phyloP scores from a whole-genome alignment of 1,140 invertebrate species.

The Bombus impatiens region DNA sequence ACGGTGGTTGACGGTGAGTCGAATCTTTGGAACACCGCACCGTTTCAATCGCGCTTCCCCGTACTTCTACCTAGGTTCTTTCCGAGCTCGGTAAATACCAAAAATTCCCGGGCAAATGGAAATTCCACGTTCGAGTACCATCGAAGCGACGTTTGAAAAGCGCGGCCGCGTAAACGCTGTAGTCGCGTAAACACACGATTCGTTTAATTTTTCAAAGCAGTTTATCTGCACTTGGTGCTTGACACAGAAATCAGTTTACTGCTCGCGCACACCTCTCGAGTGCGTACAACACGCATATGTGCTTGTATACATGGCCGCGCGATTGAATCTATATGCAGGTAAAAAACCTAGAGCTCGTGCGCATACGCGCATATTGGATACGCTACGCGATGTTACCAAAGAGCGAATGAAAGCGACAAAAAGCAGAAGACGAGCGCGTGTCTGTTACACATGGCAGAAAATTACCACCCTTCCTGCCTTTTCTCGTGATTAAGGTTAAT shows the following conservation, averaged over 20 bases:
- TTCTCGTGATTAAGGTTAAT: slow-evolving; percentile 53
- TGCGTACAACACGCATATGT: no score
- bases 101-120: slow-evolving; percentile 21
- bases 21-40: background rate
- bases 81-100: slow-evolving; percentile 25
- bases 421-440: slow-evolving; percentile 11
- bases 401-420: slow-evolving; percentile 35
- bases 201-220: slow-evolving; percentile 53
- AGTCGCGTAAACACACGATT: slow-evolving; percentile 43
- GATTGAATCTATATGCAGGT: no score
- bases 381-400: background rate
- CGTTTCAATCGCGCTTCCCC: background rate
- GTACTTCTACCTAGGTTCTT: background rate
- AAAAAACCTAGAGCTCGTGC: background rate
- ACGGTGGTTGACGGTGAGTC: background rate
- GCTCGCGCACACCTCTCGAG: background rate
- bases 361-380: background rate
- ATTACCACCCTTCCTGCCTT: slow-evolving; percentile 47
- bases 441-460: slow-evolving; percentile 47
- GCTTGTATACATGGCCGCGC: background rate
- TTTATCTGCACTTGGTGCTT: slow-evolving; percentile 36
- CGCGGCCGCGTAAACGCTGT: slow-evolving; percentile 23
- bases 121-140: slow-evolving; percentile 30
- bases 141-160: slow-evolving; percentile 31
- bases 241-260: slow-evolving; percentile 47